Evolutionary conservation across 37 sponge, comb jelly and placozoan species (phyloP).

Genomic region (Axinella damicornis): DNA sequence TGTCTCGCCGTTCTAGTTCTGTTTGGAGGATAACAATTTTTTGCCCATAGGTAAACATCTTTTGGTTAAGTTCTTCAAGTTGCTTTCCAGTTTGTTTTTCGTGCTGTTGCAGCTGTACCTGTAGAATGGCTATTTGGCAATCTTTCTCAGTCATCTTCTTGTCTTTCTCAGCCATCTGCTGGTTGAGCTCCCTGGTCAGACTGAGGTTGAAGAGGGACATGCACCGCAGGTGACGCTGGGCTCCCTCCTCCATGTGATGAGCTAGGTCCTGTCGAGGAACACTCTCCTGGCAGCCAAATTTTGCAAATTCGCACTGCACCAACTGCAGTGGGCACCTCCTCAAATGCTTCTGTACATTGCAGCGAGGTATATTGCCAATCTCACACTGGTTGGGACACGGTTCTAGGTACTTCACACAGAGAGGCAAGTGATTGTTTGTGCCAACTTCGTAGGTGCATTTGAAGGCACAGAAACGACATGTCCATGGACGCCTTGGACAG

Average conservation of each 20-base stretch:
- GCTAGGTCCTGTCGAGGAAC: slow-evolving; percentile 7
- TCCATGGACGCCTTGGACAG: slow-evolving; percentile 30
- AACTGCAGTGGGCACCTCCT: slow-evolving; percentile 26
- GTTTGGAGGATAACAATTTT: no score
- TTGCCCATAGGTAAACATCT: no score
- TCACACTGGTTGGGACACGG: slow-evolving; percentile 37
- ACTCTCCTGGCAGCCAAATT: slow-evolving; percentile 27
- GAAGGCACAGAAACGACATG: slow-evolving; percentile 23
- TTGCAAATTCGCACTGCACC: slow-evolving; percentile 36
- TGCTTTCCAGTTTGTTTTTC: no score
- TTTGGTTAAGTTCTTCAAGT: no score
- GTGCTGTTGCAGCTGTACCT: no score
- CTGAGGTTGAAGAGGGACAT: background rate
- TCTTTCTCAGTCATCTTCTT: no score
- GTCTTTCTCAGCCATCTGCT: no score
- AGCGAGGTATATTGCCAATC: slow-evolving; percentile 5
- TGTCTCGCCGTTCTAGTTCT: no score
- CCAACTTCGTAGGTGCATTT: slow-evolving; percentile 7
- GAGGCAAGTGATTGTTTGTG: slow-evolving; percentile 1
- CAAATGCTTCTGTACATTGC: slow-evolving; percentile 6
- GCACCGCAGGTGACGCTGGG: slow-evolving; percentile 5
- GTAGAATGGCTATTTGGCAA: no score
- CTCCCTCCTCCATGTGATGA: slow-evolving; percentile 22
- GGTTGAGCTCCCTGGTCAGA: slow-evolving; percentile 1
- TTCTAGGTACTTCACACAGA: slow-evolving; percentile 15